These are phyloP conservation scores for Alviniconcha marisindica DNA, from an alignment of 1,140 invertebrate genomes.

Conservation along the genomic window DNA sequence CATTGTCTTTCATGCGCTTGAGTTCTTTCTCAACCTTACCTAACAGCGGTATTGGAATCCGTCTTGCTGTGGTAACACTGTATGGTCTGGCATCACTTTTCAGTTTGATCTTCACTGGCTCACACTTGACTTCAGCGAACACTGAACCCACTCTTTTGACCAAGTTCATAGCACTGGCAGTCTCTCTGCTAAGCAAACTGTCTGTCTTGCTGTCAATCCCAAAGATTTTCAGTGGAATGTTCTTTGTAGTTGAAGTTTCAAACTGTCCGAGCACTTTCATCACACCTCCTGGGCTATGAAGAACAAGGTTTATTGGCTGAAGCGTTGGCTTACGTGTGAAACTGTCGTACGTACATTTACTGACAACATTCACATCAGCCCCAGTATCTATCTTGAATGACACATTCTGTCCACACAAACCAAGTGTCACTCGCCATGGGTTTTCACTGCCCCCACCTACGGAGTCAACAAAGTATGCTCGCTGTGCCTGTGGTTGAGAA, in stretches of 20 bases:
- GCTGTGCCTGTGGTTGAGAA: neutral
- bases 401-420: neutral
- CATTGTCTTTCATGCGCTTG: conserved; percentile 9
- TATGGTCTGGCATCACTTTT: conserved; percentile 12
- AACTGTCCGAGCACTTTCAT: neutral
- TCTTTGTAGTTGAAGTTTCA: neutral
- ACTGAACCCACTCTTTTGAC: neutral
- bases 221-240: too few relatives aligned
- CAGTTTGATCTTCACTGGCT: neutral
- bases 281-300: neutral
- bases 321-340: neutral
- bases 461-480: neutral
- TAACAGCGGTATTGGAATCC: neutral
- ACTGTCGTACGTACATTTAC: neutral
- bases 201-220: neutral
- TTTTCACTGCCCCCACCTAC: neutral
- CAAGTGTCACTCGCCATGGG: neutral
- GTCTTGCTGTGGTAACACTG: neutral
- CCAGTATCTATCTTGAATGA: conserved; percentile 43
- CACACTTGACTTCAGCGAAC: neutral
- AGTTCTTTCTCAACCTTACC: conserved; percentile 5
- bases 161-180: neutral
- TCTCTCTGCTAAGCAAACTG: conserved; percentile 8
- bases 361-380: conserved; percentile 32
- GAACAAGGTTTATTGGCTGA: neutral